Base-by-base conservation (phyloP, 2,888 invertebrate species). In the Chrysolina oricalcia region DNA sequence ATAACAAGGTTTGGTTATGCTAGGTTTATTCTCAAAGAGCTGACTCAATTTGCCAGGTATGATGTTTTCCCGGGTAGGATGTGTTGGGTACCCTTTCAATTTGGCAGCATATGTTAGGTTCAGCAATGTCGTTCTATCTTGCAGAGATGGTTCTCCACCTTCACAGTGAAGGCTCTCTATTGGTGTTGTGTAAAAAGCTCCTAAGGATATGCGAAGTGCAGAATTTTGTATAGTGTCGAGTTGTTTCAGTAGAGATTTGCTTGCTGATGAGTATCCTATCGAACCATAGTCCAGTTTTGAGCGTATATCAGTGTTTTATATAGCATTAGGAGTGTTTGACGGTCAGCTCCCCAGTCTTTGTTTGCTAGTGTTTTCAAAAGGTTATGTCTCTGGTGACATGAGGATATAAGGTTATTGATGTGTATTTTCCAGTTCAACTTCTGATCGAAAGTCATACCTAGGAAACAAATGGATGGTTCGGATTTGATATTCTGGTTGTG, bases 251-350 rank as follows among this genome's bases (percentile, higher is more conserved):
- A 27, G 9, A 2, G 63, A 27, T 15, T 63, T 40, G 15, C 27
- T 63, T 27, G 63, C 63, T 9, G 63, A 63, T 8, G 10, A 4
- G 35, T 63, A 63, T 35, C 27, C 63, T 27, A 35, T 35, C 13
- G 27, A 63, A 9, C 63, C 63, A 15, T 13, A 63, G 35, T 63
- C 63, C 15, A 63, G 23, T 63, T 63, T 63, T n/a, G 63, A 63
- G 9, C 63, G 11, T 21, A 63, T 63, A n/a, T n/a, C n/a, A 35
- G 35, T 15, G 63, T 63, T 27, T 15, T 63, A 17, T 63, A 63
- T 9, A 63, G 10, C n/a, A n/a, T 21, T 11, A 63, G 27, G 4
- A 63, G 11, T 21, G 63, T 63, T 63, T 63, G 35, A 17, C 63
- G 27, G 35, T 63, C 63, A 6, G 63, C 6, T 15, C 63, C 35